Conservation (phyloP, 2,888 invertebrate genomes). For the Hirtodrosophila trivittata region DNA sequence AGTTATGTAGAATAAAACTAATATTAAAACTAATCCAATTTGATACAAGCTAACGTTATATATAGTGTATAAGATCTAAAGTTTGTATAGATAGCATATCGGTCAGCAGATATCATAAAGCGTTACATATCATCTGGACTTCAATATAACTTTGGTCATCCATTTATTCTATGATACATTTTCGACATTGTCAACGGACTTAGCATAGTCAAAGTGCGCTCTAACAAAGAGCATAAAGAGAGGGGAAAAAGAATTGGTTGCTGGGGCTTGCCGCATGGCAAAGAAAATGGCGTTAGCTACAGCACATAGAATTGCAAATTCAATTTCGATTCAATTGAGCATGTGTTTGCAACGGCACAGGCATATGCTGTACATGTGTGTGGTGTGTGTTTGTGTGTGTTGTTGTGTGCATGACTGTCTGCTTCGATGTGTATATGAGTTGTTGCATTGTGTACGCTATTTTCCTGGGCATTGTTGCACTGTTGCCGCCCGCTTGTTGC, state of each 20-base stretch:
- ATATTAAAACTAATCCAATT: too few relatives aligned
- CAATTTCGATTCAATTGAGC: conserved; percentile 79
- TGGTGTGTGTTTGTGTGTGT: conserved; percentile 8
- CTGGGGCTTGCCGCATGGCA: conserved; percentile 53
- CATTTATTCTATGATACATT: too few relatives aligned
- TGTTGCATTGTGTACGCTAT: conserved; percentile 35
- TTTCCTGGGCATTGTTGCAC: conserved; percentile 55
- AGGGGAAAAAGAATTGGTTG: conserved; percentile 18
- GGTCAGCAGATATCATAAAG: too few relatives aligned
- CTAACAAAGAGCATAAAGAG: conserved; percentile 23
- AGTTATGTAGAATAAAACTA: too few relatives aligned
- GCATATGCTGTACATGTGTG: conserved; percentile 52
- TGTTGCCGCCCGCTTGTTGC: conserved; percentile 67
- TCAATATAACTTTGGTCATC: too few relatives aligned
- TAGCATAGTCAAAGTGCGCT: background rate
- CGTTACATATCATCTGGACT: too few relatives aligned
- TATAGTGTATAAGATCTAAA: too few relatives aligned
- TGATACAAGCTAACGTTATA: too few relatives aligned
- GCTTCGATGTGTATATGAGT: conserved; percentile 34
- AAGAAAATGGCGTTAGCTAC: conserved; percentile 73
- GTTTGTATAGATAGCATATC: too few relatives aligned
- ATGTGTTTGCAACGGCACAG: conserved; percentile 70
- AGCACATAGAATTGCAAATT: conserved; percentile 77
- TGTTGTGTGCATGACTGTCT: conserved; percentile 9
- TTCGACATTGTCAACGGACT: too few relatives aligned